Evolutionary conservation across 2,113 vertebrate species (phyloP).

Genomic region (Anarrhichthys ocellatus): DNA sequence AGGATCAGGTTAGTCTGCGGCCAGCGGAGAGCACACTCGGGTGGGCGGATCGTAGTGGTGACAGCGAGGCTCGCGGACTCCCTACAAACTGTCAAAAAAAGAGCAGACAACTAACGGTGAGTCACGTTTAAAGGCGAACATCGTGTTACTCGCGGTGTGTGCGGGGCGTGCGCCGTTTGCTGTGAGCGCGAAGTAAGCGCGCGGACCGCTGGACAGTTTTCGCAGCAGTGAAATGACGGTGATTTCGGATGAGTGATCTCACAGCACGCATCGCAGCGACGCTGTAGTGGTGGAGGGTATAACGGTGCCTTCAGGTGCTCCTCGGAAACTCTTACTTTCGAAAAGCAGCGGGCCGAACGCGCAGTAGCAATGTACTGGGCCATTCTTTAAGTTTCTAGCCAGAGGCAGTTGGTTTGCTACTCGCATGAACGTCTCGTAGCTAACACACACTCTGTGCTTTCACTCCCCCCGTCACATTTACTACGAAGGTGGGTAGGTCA

Average conservation of each 20-base stretch:
- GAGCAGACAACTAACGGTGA: conserved; percentile 80
- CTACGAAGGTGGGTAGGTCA: background rate
- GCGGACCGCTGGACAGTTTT: background rate
- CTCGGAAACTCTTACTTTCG: conserved; percentile 51
- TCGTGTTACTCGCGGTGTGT: background rate
- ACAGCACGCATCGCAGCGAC: conserved; percentile 62
- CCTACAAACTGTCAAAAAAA: conserved; percentile 77
- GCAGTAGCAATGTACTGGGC: background rate
- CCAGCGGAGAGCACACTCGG: conserved; percentile 58
- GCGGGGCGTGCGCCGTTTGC: background rate
- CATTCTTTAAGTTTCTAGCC: background rate
- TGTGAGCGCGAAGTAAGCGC: background rate
- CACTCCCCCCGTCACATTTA: background rate
- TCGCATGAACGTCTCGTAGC: too few relatives aligned
- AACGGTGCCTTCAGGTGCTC: conserved; percentile 69
- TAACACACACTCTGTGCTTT: background rate
- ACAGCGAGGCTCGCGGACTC: conserved; percentile 76
- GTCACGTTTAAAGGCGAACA: conserved; percentile 45
- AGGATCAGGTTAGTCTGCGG: conserved; percentile 26
- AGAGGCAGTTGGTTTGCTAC: too few relatives aligned
- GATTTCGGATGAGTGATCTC: conserved; percentile 81
- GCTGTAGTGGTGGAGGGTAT: conserved; percentile 40
- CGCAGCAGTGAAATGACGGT: conserved; percentile 70
- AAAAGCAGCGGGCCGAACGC: background rate
- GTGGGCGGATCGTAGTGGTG: conserved; percentile 82